Conservation (phyloP, 2,797 vertebrate genomes). For the Prunella strophiata region DNA sequence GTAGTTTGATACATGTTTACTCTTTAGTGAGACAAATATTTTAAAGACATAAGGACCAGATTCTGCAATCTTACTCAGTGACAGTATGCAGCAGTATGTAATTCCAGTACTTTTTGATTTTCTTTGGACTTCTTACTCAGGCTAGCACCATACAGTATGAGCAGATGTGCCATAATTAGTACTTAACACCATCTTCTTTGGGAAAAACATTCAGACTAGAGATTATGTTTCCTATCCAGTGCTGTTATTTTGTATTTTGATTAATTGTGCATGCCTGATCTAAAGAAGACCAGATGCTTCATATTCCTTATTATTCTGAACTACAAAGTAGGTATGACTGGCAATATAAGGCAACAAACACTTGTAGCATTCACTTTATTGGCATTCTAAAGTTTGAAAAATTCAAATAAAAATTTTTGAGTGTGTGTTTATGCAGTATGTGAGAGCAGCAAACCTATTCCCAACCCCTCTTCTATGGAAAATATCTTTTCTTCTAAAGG, state of each 20-base stretch:
- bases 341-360: conserved; percentile 4
- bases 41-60: not conserved
- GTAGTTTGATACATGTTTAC: not conserved
- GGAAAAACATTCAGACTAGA: not conserved
- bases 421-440: not conserved
- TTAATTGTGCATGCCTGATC: not conserved
- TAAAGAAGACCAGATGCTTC: not conserved
- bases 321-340: conserved; percentile 5
- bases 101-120: not conserved
- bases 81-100: not conserved
- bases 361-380: not conserved
- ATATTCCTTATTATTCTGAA: not conserved
- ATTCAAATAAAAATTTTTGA: conserved; percentile 34
- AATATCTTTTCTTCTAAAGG: not conserved
- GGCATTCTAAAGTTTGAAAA: conserved; percentile 34
- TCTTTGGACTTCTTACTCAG: not conserved
- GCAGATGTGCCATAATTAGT: not conserved
- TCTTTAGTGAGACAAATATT: not conserved
- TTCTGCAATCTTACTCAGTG: not conserved
- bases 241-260: not conserved
- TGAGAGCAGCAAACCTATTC: not conserved
- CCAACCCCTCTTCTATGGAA: not conserved
- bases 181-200: not conserved
- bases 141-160: not conserved
- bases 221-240: not conserved